These are phyloP conservation scores for Cephus sareptanus DNA, from an alignment of 2,888 invertebrate genomes.

Conservation along the genomic window DNA sequence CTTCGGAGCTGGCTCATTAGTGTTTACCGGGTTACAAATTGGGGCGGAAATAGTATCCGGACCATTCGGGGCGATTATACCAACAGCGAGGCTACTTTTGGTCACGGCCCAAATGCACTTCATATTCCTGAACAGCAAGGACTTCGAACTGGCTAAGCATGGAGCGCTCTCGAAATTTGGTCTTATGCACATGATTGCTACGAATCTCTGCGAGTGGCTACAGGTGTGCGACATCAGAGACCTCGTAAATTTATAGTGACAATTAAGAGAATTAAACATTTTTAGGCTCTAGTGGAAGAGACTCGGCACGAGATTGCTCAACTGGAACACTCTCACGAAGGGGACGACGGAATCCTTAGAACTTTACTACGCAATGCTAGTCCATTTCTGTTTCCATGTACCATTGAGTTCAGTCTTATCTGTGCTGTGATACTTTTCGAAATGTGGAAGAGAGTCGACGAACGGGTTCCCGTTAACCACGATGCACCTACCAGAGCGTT, in stretches of 20 bases:
- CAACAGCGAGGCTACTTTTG: slow-evolving; percentile 83
- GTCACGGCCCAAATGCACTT: slow-evolving; percentile 94
- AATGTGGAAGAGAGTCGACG: slow-evolving; percentile 89
- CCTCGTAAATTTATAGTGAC: background rate
- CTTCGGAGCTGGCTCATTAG: slow-evolving; percentile 69
- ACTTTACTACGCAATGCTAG: slow-evolving; percentile 75
- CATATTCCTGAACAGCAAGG: slow-evolving; percentile 90
- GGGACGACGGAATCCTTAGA: slow-evolving; percentile 68
- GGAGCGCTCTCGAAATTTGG: slow-evolving; percentile 86
- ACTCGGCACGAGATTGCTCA: slow-evolving; percentile 89
- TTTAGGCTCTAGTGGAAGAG: slow-evolving; percentile 77
- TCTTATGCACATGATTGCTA: slow-evolving; percentile 94
- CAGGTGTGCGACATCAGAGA: slow-evolving; percentile 68
- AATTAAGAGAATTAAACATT: slow-evolving; percentile 22
- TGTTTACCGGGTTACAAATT: slow-evolving; percentile 78
- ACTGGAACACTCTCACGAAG: slow-evolving; percentile 68
- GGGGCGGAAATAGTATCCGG: slow-evolving; percentile 66
- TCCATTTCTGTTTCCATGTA: slow-evolving; percentile 90
- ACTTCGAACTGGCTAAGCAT: slow-evolving; percentile 74
- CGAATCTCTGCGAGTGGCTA: slow-evolving; percentile 93
- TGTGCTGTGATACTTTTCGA: slow-evolving; percentile 90
- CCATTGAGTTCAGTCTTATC: slow-evolving; percentile 91
- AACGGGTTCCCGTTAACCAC: slow-evolving; percentile 68
- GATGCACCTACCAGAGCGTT: slow-evolving; percentile 52
- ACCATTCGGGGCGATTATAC: slow-evolving; percentile 77